phyloP scores from a whole-genome alignment of 2,888 invertebrate genomes.

The Arge pagana region DNA sequence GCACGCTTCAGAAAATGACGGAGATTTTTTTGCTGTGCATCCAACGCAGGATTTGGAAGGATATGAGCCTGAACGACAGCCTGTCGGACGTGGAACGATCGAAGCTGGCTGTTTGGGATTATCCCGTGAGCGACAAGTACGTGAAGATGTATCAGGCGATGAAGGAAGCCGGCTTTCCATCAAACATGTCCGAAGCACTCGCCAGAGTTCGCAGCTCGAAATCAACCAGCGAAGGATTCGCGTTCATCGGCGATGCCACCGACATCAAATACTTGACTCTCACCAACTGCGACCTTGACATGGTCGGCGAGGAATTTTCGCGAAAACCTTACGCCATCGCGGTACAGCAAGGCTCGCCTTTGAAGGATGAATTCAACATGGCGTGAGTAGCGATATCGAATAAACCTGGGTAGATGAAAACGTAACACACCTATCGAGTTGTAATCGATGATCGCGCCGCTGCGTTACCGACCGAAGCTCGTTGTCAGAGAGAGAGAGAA shows the following conservation, averaged over 20 bases:
- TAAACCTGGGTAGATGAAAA: too few species aligned
- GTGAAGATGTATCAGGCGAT: constrained; percentile 99
- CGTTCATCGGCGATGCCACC: constrained; percentile 92
- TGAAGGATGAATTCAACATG: constrained; percentile 93
- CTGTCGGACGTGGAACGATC: constrained; percentile 87
- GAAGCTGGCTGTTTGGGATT: constrained; percentile 97
- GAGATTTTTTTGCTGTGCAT: neutral
- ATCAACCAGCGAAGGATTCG: constrained; percentile 80
- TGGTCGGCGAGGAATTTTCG: constrained; percentile 96
- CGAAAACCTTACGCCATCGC: constrained; percentile 97
- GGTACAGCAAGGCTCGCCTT: constrained; percentile 92
- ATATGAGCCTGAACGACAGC: constrained; percentile 95
- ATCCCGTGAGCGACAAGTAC: constrained; percentile 97
- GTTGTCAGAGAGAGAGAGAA: too few species aligned
- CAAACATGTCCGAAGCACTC: constrained; percentile 78
- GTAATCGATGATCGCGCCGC: too few species aligned
- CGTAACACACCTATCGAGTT: too few species aligned
- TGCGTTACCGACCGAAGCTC: too few species aligned
- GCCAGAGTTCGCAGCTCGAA: constrained; percentile 69
- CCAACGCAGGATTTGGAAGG: constrained; percentile 88
- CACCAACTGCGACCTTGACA: constrained; percentile 86
- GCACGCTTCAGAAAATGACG: too few species aligned
- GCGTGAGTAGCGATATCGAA: constrained; percentile 77
- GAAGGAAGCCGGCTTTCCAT: constrained; percentile 80
- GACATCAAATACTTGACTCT: constrained; percentile 82